Base-by-base conservation (phyloP, 1,140 invertebrate species). In the Ceratina calcarata region DNA sequence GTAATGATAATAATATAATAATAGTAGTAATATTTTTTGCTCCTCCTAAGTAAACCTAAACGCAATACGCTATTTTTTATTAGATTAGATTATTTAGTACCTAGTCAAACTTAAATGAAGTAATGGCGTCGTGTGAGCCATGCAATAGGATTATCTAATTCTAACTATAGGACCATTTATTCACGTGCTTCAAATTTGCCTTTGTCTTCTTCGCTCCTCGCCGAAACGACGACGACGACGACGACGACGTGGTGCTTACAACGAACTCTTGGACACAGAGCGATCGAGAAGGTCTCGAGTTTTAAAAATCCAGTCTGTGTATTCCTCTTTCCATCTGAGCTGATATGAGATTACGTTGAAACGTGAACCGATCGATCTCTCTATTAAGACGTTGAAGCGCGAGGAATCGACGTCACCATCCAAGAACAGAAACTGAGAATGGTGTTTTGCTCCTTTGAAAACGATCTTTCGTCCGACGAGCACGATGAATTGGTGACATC, bases 41-140 rank as follows among this genome's bases (percentile, higher is more conserved):
- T 77, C 62, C 70, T 81, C 67, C 91, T 91, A 92, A 92, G 77
- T 91, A 93, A 37, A 92, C 88, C 90, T 92, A 92, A 55, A 92
- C 81, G 84, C 85, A 89, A 86, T 91, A 90, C 83, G 81, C 88
- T 91, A 89, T n/a, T 90, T 15, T 55, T 37, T 87, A 87, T 60
- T 88, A 89, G 83, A 86, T 90, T 89, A 87, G 86, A 86, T 88
- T 89, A 45, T 91, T 88, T 91, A 91, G 78, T 92, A 91, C 81
- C 91, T 91, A 91, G 86, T 87, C 84, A 73, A 92, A 91, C 87
- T 88, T 91, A 90, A 91, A 90, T 83, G 83, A 18, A 87, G 87
- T 85, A 84, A 65, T 85, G 83, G 83, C 84, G 51, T 78, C 45
- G 51, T 75, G 27, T 49, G 57, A 82, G 67, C 80, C 82, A 82